Evolutionary conservation across 2,113 vertebrate species (phyloP).

Genomic region (Onychorhynchus coronatus): DNA sequence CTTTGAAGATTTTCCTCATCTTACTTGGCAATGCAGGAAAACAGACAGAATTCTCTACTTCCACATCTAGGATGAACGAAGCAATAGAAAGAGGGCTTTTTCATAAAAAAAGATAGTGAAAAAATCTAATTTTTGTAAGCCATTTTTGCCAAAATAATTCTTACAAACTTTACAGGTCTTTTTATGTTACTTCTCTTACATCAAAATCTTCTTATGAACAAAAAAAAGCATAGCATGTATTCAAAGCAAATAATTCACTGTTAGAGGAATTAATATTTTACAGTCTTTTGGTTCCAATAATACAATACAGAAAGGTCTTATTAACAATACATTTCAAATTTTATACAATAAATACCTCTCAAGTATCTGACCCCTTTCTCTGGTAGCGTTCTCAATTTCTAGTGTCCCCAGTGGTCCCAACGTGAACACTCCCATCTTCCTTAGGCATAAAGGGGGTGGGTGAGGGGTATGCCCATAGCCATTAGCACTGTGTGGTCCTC

Average conservation of each 20-base stretch:
- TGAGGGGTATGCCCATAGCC: background rate
- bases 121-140: background rate
- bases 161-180: background rate
- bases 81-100: background rate
- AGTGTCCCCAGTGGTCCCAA: background rate
- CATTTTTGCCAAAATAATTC: background rate
- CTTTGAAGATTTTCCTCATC: background rate
- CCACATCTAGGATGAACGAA: background rate
- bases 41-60: background rate
- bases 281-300: background rate
- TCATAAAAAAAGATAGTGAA: background rate
- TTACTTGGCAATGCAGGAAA: background rate
- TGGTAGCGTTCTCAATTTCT: background rate
- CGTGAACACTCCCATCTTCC: background rate
- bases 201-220: background rate
- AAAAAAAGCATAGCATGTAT: background rate
- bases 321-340: background rate
- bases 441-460: background rate
- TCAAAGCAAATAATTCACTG: background rate
- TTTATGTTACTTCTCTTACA: background rate
- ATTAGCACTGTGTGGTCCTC: background rate
- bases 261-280: background rate
- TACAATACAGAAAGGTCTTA: background rate
- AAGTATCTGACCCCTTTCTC: background rate
- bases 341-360: background rate